Percentiles rank a stretch among this genome's conserved stretches.
These are phyloP conservation scores for Leptinotarsa haldemani DNA, from an alignment of 2,888 invertebrate species.

Conservation along the genomic window DNA sequence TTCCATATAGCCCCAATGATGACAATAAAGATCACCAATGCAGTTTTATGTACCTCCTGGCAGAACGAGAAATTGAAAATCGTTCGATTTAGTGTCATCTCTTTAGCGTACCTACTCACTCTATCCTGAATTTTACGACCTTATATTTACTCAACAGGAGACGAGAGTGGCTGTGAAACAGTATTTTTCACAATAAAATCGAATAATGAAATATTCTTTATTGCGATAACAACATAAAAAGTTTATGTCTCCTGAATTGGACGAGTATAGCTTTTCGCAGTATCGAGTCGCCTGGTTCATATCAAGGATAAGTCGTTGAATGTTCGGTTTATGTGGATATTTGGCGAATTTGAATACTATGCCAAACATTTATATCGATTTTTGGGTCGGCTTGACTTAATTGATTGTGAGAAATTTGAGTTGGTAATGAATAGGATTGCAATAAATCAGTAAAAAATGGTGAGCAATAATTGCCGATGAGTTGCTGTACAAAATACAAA, in stretches of 20 bases:
- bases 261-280: constrained; percentile 1
- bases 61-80: constrained; percentile 5
- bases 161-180: constrained; percentile 26
- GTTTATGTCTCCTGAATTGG: constrained; percentile 29
- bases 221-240: constrained; percentile 34
- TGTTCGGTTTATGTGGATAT: neutral
- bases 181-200: constrained; percentile 32
- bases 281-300: neutral
- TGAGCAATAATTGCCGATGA: too few species aligned
- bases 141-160: constrained; percentile 29
- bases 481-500: too few species aligned
- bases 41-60: constrained; percentile 53
- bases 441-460: too few species aligned
- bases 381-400: too few species aligned
- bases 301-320: neutral
- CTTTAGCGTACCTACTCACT: constrained; percentile 17
- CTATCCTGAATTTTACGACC: constrained; percentile 16
- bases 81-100: constrained; percentile 18
- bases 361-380: too few species aligned
- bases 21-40: constrained; percentile 59
- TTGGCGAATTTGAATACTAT: neutral
- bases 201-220: constrained; percentile 35
- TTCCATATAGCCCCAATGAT: constrained; percentile 57
- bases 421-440: too few species aligned
- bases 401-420: too few species aligned